phyloP scores from a whole-genome alignment of 1,140 invertebrate genomes.

The Papilio polytes region DNA sequence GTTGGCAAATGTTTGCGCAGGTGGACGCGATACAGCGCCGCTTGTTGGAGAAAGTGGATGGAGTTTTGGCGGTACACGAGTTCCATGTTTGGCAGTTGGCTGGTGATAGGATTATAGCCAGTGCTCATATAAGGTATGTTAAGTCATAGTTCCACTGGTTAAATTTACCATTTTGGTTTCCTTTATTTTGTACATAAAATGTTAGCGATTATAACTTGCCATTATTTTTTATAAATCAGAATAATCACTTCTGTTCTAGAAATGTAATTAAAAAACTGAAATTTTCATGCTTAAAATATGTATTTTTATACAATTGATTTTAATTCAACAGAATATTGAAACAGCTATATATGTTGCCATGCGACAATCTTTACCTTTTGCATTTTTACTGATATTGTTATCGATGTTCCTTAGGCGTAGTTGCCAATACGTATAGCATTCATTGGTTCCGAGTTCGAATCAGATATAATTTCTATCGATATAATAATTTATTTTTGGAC shows the following conservation, averaged over 20 bases:
- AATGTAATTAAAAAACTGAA: neutral
- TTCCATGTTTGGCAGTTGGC: slow-evolving; percentile 98
- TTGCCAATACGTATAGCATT: neutral
- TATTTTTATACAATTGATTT: neutral
- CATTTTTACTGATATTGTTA: slow-evolving; percentile 8
- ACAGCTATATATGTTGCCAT: neutral
- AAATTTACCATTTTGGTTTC: neutral
- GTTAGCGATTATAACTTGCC: neutral
- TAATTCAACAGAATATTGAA: neutral
- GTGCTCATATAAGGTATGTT: slow-evolving; percentile 93
- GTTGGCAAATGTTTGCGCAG: slow-evolving; percentile 64
- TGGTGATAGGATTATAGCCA: slow-evolving; percentile 96
- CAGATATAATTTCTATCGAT: neutral
- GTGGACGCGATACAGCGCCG: slow-evolving; percentile 94
- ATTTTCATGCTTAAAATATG: neutral
- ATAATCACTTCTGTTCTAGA: too few relatives aligned
- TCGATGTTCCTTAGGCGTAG: neutral
- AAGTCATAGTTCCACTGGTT: neutral
- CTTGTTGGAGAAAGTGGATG: slow-evolving; percentile 94
- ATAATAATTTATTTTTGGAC: neutral
- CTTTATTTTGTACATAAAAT: neutral
- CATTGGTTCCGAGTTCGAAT: slow-evolving; percentile 4
- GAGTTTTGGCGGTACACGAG: slow-evolving; percentile 96
- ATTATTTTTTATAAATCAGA: neutral
- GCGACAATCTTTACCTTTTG: neutral